These are phyloP conservation scores for Myripristis jacobus DNA, from an alignment of 2,797 vertebrate species.

Conservation along the genomic window DNA sequence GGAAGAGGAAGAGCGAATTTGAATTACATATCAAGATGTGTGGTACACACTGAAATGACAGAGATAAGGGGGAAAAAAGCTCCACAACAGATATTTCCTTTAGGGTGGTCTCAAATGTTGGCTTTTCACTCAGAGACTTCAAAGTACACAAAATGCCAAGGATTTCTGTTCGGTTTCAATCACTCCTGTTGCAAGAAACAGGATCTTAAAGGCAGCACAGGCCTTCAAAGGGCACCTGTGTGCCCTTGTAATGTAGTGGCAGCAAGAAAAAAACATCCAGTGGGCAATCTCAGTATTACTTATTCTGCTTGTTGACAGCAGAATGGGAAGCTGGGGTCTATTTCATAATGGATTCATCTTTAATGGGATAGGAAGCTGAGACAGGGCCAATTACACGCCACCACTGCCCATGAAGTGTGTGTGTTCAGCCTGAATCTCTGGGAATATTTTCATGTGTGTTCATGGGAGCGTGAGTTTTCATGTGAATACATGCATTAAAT, in stretches of 20 bases:
- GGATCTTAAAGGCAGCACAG: conserved; percentile 31
- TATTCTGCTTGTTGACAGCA: conserved; percentile 53
- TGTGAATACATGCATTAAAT: conserved; percentile 73
- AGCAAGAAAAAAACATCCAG: conserved; percentile 42
- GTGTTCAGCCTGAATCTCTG: conserved; percentile 59
- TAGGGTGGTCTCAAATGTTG: neutral
- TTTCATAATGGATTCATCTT: conserved; percentile 81
- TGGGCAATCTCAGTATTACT: conserved; percentile 20
- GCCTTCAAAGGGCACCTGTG: conserved; percentile 56
- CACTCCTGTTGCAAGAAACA: conserved; percentile 27
- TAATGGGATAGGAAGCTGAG: conserved; percentile 76
- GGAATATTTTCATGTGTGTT: conserved; percentile 69
- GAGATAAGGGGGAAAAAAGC: neutral
- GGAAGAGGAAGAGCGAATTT: neutral
- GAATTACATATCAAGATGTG: neutral
- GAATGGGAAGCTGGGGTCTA: conserved; percentile 59
- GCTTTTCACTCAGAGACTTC: conserved; percentile 33
- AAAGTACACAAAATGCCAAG: conserved; percentile 34
- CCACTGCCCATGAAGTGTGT: conserved; percentile 72
- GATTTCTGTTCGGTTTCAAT: conserved; percentile 32
- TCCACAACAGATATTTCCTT: neutral
- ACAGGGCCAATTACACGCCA: conserved; percentile 66
- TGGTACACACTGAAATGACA: neutral
- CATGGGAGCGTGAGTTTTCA: conserved; percentile 9
- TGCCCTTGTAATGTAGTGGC: conserved; percentile 47